Evolutionary conservation across 2,797 vertebrate genomes (phyloP), one percentile per base, ranked within the genome.

Genomic region (Neosalanx taihuensis): DNA sequence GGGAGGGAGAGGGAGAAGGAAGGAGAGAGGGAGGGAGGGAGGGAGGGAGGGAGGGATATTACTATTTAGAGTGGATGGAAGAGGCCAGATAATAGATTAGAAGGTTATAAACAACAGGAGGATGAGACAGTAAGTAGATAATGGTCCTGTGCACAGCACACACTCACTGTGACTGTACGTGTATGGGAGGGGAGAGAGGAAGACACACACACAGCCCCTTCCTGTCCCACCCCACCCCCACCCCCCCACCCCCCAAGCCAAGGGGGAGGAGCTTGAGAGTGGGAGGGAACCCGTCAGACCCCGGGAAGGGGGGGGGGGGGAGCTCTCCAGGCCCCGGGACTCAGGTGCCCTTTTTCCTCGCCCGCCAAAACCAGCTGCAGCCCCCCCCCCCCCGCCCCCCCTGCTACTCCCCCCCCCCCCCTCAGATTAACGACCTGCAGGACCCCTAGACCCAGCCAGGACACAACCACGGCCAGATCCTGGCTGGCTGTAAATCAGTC

Each of bases 341-440:
- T n/a, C n/a, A n/a, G n/a, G n/a, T n/a, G n/a, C n/a, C n/a, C n/a
- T n/a, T n/a, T n/a, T n/a, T n/a, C n/a, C n/a, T n/a, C n/a, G n/a
- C n/a, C n/a, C n/a, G n/a, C n/a, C n/a, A n/a, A n/a, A n/a, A n/a
- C n/a, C n/a, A 46, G 33, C 13, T 35, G 6, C 35, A 35, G n/a
- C 9, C 64, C 35, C 35, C 18, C 61, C 23, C 31, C 18, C 20
- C 17, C 63, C 9, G 7, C 33, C 20, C 35, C 33, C 5, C 9
- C 49, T n/a, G n/a, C 29, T 61, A 7, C 67, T 6, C 53, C 29
- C 53, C 53, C 63, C 83, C 83, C 78, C 84, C 80, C 80, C 81
- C 58, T 7, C 80, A 82, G 78, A 89, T 80, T 75, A 85, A 81
- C 63, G 66, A 76, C 76, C 77, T 86, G 83, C 67, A 71, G 73